These are phyloP conservation scores for Strigamia crassipes DNA, from an alignment of 2,888 invertebrate genomes.

Conservation along the genomic window DNA sequence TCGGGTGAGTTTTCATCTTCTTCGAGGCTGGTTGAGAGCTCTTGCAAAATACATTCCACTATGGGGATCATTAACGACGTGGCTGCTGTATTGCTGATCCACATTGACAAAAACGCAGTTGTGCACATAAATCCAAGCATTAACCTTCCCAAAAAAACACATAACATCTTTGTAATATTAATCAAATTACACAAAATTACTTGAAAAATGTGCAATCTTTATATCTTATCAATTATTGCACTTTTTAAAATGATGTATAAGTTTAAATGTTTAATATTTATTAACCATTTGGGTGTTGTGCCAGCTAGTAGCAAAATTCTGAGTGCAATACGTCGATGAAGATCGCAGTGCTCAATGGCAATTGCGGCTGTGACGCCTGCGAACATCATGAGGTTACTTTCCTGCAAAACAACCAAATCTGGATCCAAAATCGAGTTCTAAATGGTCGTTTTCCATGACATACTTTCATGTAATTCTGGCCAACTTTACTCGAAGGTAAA, in stretches of 20 bases:
- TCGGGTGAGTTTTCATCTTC: not conserved
- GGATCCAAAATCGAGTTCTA: not conserved
- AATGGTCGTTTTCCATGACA: not conserved
- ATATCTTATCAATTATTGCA: not conserved
- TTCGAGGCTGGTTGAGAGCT: not conserved
- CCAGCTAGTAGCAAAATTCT: conserved; percentile 78
- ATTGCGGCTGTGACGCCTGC: conserved; percentile 89
- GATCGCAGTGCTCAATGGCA: conserved; percentile 84
- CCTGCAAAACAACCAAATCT: conserved; percentile 49
- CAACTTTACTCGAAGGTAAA: conserved; percentile 63
- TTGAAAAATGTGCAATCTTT: too few relatives aligned
- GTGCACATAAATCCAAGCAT: not conserved
- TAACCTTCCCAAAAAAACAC: not conserved
- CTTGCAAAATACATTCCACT: not conserved
- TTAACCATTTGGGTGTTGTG: conserved; percentile 50
- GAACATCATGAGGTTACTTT: conserved; percentile 57
- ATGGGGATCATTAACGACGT: conserved; percentile 2
- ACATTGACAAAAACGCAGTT: conserved; percentile 5
- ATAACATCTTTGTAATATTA: too few relatives aligned
- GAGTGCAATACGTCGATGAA: conserved; percentile 84
- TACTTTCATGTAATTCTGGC: conserved; percentile 70
- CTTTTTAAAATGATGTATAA: too few relatives aligned
- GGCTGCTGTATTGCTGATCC: conserved; percentile 17
- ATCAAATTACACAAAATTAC: too few relatives aligned
- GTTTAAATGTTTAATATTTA: not conserved